phyloP scores from a whole-genome alignment of 2,888 invertebrate species.

The Diogma glabrata region DNA sequence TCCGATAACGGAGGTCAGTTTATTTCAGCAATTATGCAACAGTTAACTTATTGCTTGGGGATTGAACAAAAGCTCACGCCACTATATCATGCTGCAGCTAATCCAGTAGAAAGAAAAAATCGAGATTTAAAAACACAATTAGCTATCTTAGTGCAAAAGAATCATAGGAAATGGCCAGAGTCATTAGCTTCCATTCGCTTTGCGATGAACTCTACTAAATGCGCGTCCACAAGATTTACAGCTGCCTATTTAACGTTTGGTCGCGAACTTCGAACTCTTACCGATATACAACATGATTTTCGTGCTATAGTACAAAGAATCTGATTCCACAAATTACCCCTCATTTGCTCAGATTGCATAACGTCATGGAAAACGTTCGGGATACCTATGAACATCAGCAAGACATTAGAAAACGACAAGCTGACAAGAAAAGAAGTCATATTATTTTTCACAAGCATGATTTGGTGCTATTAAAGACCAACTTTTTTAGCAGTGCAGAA shows the following conservation, averaged over 20 bases:
- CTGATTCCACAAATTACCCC: conserved; percentile 18
- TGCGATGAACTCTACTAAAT: conserved; percentile 28
- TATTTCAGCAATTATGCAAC: not conserved
- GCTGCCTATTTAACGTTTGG: no score
- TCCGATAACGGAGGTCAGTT: conserved; percentile 30
- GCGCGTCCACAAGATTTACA: conserved; percentile 26
- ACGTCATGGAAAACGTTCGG: not conserved
- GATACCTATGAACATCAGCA: not conserved
- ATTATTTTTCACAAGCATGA: not conserved
- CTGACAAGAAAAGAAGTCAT: not conserved
- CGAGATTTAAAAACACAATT: conserved; percentile 26
- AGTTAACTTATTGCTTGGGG: not conserved
- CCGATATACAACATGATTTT: conserved; percentile 25
- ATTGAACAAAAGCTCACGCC: no score
- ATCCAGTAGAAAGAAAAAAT: conserved; percentile 26
- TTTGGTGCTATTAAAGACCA: not conserved
- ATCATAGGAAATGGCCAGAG: conserved; percentile 25
- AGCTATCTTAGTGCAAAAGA: conserved; percentile 22
- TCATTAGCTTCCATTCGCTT: conserved; percentile 28
- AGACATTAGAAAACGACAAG: not conserved
- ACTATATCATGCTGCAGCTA: conserved; percentile 24
- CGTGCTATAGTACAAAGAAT: conserved; percentile 21
- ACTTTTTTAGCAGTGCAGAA: not conserved
- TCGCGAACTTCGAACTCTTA: conserved; percentile 26
- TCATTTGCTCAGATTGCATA: not conserved